A percentile compares a stretch with the other conserved stretches of the same genome.
phyloP scores from a whole-genome alignment of 2,888 invertebrate species.

The Nudaria mundana region DNA sequence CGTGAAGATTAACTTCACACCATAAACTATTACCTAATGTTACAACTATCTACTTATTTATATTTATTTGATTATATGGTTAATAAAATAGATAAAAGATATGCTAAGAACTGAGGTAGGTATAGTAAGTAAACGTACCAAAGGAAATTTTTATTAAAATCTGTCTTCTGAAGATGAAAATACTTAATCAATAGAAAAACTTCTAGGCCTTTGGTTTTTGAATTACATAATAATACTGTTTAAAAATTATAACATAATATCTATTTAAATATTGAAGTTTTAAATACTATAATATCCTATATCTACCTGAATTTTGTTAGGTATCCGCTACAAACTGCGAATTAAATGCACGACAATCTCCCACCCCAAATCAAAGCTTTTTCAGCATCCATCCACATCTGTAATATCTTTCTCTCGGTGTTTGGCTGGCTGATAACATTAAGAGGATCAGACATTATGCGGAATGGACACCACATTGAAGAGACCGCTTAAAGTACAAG shows the following conservation, averaged over 20 bases:
- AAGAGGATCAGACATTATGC: conserved; percentile 29
- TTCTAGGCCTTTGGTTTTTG: too few species aligned
- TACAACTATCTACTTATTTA: conserved; percentile 33
- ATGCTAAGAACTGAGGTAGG: conserved; percentile 54
- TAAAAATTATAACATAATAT: too few species aligned
- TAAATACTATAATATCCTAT: conserved; percentile 44
- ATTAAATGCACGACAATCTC: conserved; percentile 71
- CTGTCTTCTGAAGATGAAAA: not conserved
- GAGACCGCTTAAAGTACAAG: conserved; percentile 76
- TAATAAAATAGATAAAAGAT: conserved; percentile 39
- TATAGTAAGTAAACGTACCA: not conserved
- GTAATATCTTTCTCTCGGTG: too few species aligned
- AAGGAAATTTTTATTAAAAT: not conserved
- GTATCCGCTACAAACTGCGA: conserved; percentile 68
- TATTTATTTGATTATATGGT: conserved; percentile 35
- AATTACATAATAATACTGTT: too few species aligned
- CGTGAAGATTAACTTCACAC: conserved; percentile 69
- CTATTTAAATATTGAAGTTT: too few species aligned
- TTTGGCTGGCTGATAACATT: too few species aligned
- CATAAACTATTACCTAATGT: conserved; percentile 40
- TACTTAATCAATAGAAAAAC: too few species aligned
- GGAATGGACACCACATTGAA: conserved; percentile 42
- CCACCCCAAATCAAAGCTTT: conserved; percentile 48
- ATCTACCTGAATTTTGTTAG: conserved; percentile 49
- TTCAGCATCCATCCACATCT: conserved; percentile 44